These are phyloP conservation scores for Pyrrhosoma nymphula DNA, from an alignment of 2,888 invertebrate genomes.

Conservation along the genomic window DNA sequence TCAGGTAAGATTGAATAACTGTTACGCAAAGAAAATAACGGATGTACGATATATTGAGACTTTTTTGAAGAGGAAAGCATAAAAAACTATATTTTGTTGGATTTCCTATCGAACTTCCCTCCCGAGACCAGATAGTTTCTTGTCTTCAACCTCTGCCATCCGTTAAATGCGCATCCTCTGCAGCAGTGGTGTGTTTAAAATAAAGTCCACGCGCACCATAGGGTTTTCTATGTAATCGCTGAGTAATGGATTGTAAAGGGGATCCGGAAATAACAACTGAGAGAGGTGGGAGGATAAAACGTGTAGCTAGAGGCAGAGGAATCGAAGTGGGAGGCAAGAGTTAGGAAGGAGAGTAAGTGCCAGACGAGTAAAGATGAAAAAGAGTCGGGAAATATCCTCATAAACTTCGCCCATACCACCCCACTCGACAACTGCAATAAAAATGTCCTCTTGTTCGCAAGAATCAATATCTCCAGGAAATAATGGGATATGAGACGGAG, in stretches of 20 bases:
- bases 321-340: background rate
- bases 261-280: background rate
- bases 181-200: too few species aligned
- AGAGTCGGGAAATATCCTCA: background rate
- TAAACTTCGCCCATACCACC: background rate
- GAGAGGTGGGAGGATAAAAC: background rate
- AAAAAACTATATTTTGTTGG: too few species aligned
- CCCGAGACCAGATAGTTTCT: too few species aligned
- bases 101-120: too few species aligned
- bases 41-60: too few species aligned
- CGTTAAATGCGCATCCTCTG: too few species aligned
- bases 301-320: background rate
- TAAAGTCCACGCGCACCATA: too few species aligned
- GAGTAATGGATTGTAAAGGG: background rate
- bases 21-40: too few species aligned
- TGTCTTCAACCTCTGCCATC: too few species aligned
- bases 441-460: background rate
- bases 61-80: too few species aligned
- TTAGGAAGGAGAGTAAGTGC: background rate
- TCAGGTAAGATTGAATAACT: too few species aligned
- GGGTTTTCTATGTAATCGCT: background rate
- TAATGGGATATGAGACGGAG: conserved; percentile 6
- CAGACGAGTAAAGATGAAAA: background rate
- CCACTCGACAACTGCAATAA: background rate
- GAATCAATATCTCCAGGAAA: conserved; percentile 10